Evolutionary conservation across 2,113 vertebrate genomes (phyloP).

Genomic region (Ariopsis seemanni): DNA sequence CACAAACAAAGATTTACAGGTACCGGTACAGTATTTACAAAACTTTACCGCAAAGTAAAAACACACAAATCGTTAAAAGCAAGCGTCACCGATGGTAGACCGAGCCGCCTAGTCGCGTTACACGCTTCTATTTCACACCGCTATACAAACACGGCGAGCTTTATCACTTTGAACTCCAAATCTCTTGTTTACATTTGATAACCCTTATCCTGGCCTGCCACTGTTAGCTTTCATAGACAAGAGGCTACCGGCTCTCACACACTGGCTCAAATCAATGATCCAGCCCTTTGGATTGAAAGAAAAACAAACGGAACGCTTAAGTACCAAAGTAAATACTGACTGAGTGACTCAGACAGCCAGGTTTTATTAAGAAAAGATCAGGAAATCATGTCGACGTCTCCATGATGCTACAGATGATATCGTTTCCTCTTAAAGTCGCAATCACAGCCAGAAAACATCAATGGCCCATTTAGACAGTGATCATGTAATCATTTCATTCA

Average conservation of each 20-base stretch:
- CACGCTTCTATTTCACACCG: constrained; percentile 38
- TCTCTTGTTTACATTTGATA: constrained; percentile 57
- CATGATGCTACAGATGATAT: neutral
- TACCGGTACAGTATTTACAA: neutral
- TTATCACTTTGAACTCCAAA: constrained; percentile 47
- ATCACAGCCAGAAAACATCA: neutral
- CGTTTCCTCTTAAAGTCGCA: neutral
- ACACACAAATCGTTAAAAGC: neutral
- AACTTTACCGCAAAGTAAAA: neutral
- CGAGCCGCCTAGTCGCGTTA: neutral
- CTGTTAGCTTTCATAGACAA: constrained; percentile 30
- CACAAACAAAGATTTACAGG: neutral
- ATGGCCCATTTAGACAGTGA: neutral
- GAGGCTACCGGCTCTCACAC: constrained; percentile 7
- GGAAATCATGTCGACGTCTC: neutral
- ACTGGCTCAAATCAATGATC: constrained; percentile 41
- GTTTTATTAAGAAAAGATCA: neutral
- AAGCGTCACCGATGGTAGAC: neutral
- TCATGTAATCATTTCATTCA: neutral
- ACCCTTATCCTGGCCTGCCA: constrained; percentile 24
- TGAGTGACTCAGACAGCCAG: neutral
- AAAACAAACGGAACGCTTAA: constrained; percentile 12
- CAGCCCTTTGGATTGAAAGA: constrained; percentile 12
- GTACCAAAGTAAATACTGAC: constrained; percentile 9
- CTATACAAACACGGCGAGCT: constrained; percentile 44